Evolutionary conservation across 2,113 vertebrate genomes (phyloP).

Genomic region (Clinocottus analis): DNA sequence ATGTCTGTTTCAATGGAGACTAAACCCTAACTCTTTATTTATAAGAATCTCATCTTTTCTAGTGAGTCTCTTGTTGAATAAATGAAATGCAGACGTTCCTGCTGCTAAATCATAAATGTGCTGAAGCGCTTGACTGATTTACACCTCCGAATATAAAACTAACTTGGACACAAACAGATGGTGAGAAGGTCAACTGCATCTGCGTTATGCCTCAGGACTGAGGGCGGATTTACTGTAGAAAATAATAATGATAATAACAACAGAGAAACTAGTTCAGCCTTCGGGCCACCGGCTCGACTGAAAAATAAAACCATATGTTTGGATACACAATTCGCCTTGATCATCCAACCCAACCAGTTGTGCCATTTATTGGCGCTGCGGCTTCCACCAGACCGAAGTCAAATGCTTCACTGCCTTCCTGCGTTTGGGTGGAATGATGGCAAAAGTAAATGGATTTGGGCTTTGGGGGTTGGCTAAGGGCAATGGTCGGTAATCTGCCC

Average conservation of each 20-base stretch:
- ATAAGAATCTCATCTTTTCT: constrained; percentile 13
- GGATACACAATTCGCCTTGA: constrained; percentile 47
- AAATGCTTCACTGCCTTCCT: constrained; percentile 61
- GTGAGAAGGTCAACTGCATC: constrained; percentile 14
- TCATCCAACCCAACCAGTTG: constrained; percentile 58
- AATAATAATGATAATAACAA: constrained; percentile 33
- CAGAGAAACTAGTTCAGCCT: constrained; percentile 50
- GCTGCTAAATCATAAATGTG: neutral
- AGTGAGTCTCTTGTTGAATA: constrained; percentile 6
- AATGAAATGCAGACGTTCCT: neutral
- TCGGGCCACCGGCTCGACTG: constrained; percentile 45
- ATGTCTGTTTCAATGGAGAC: constrained; percentile 2
- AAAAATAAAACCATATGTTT: constrained; percentile 75
- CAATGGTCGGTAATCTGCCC: neutral
- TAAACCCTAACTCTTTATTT: constrained; percentile 4
- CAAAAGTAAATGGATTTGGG: constrained; percentile 41
- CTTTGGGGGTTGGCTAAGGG: constrained; percentile 12
- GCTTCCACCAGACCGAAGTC: constrained; percentile 60
- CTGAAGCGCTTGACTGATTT: constrained; percentile 15
- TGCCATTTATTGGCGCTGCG: constrained; percentile 43
- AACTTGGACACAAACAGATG: constrained; percentile 13
- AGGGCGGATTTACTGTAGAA: constrained; percentile 17
- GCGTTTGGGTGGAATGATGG: constrained; percentile 24
- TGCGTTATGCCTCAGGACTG: constrained; percentile 11
- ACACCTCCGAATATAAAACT: constrained; percentile 25